Base-by-base conservation (phyloP, 2,797 vertebrate species). In the Leuciscus waleckii region DNA sequence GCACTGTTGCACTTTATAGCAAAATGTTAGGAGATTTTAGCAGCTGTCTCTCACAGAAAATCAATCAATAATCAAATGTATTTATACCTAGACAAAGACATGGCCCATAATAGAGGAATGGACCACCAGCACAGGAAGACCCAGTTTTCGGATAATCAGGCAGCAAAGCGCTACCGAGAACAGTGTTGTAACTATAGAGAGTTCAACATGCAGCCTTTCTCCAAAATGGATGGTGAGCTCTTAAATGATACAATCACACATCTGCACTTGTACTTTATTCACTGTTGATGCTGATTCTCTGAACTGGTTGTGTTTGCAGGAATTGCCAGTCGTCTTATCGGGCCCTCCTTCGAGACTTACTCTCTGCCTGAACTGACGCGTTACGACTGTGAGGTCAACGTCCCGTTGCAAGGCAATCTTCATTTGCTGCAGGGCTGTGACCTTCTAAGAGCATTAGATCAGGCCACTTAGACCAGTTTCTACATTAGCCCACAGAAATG, bases 351-450 rank as follows among this genome's bases (percentile, higher is more conserved):
- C 5, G 96, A 97, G 90, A 88, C 95, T 35, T 97, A 94, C 92
- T 94, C 95, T 91, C 93, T 99, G 94, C 98, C 98, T 0, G 96
- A 99, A 94, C 89, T 99, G 95, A 99, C 98, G 6, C 96, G 97
- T 84, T 99, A 99, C 21, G 98, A 99, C 96, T 99, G 98, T 85
- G 98, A 99, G 95, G 98, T 99, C 91, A 99, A 99, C 13, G 92
- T 99, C 79, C 98, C 98, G 0, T 95, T 99, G 88, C 92, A 96
- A 87, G 98, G 97, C 76, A 97, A 93, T 92, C 96, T 97, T 68
- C 96, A 96, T 17, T 97, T 99, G 90, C 96, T 99, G 80, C 98
- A 99, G 92, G 98, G 98, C 88, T 94, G 97, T 4, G 98, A 99
- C 89, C 96, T 99, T 89, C 97, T 99, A 89, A 93, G 94, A 92